Evolutionary conservation across 2,797 vertebrate genomes (phyloP).

Genomic region (Pteropus rufus): DNA sequence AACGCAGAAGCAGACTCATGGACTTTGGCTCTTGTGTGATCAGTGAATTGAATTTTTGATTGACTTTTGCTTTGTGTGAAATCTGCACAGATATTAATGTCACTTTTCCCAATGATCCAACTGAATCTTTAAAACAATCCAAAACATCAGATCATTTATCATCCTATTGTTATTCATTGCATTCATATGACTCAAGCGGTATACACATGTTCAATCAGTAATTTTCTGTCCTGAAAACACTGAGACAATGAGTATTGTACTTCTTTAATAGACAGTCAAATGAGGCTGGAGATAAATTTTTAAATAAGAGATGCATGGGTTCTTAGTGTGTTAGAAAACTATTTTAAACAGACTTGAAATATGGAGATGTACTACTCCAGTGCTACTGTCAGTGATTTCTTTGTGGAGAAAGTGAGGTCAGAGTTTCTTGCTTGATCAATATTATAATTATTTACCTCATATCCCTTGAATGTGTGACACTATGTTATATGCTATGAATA

Average conservation of each 20-base stretch:
- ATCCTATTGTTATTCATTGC: background rate
- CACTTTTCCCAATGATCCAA: background rate
- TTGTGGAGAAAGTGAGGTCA: background rate
- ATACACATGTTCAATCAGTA: background rate
- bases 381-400: background rate
- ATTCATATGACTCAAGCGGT: background rate
- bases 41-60: background rate
- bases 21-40: background rate
- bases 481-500: background rate
- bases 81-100: background rate
- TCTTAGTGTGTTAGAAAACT: background rate
- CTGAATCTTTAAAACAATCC: background rate
- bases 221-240: background rate
- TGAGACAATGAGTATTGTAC: background rate
- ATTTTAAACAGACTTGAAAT: background rate
- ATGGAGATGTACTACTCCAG: background rate
- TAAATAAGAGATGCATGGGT: background rate
- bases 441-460: background rate
- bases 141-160: background rate
- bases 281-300: background rate
- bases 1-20: background rate
- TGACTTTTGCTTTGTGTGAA: conserved; percentile 5
- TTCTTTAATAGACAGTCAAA: background rate
- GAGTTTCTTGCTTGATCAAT: background rate
- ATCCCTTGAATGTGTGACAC: background rate